phyloP scores from a whole-genome alignment of 2,113 vertebrate genomes.

The Dascyllus trimaculatus region DNA sequence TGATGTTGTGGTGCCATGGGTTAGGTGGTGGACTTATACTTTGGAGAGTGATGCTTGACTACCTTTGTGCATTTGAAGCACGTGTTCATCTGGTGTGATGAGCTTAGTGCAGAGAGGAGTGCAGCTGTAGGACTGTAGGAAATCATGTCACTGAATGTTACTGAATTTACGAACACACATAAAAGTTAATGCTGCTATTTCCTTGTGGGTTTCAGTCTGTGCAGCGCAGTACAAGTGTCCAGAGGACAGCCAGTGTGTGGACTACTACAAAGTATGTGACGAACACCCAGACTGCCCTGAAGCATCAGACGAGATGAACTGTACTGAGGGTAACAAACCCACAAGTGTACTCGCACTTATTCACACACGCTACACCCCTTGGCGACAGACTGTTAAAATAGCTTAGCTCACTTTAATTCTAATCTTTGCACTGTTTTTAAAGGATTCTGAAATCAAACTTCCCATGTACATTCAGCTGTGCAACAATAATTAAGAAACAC shows the following conservation, averaged over 20 bases:
- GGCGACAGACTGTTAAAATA: neutral
- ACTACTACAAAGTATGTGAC: constrained; percentile 90
- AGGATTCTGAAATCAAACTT: neutral
- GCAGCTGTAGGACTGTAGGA: too few relatives aligned
- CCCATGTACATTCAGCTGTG: neutral
- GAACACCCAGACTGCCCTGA: constrained; percentile 88
- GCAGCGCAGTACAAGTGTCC: constrained; percentile 90
- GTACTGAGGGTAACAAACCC: constrained; percentile 82
- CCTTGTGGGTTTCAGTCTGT: constrained; percentile 86
- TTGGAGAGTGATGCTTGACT: too few relatives aligned
- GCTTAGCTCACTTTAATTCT: neutral
- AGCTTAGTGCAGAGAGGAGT: too few relatives aligned
- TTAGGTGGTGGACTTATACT: too few relatives aligned
- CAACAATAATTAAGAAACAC: constrained; percentile 1
- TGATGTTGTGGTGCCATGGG: too few relatives aligned
- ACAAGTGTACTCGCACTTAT: neutral
- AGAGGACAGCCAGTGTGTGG: constrained; percentile 90
- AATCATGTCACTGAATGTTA: neutral
- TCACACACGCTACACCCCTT: neutral
- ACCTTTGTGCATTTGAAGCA: too few relatives aligned
- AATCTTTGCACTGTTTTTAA: neutral
- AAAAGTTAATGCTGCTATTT: neutral
- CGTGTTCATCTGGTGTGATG: too few relatives aligned
- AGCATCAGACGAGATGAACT: constrained; percentile 89
- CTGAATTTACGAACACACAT: neutral